Evolutionary conservation across 2,888 invertebrate species (phyloP), one percentile per base, ranked within the genome.

Genomic region (Agonopterix subpropinquella): DNA sequence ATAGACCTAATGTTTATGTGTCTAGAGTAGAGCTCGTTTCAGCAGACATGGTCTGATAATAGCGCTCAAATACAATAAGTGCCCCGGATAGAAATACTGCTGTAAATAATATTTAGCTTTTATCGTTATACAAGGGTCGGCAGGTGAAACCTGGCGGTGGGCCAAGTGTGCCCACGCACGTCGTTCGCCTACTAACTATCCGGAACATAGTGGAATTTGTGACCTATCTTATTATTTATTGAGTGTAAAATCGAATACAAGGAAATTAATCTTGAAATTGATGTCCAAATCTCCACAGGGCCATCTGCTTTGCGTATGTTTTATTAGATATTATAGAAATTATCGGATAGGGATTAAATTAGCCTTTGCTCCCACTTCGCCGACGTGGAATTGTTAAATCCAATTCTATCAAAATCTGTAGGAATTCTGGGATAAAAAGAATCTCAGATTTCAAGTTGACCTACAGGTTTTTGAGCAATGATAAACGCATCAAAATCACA

Each of bases 51-150:
- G n/a, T 57, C 59, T 59, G 59, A 61, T 67, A 65, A 66, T 61
- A 58, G 67, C 58, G 61, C 10, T 64, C 59, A 58, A 55, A 46
- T 61, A 61, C 64, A 78, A 74, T 76, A 76, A 74, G 70, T 69
- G 70, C 64, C 70, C 70, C 67, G 68, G 70, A 72, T 77, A 73
- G 10, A 36, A 7, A 28, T 28, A 28, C 65, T 67, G 68, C 73
- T 74, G 75, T 81, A 76, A 81, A 80, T 82, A 80, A 80, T 83
- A 76, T 82, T 77, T 70, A 73, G 74, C 75, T 79, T 80, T 81
- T 81, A 82, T 80, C 79, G 70, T 75, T 73, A 69, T 73, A 81
- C 77, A 79, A 80, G 83, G 81, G 80, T 77, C 81, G 73, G 76
- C 86, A 87, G 86, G 86, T 86, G 80, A 84, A 70, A 69, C 64